These are phyloP conservation scores for Gallinago undulata DNA, from an alignment of 2,113 vertebrate species.

Conservation along the genomic window DNA sequence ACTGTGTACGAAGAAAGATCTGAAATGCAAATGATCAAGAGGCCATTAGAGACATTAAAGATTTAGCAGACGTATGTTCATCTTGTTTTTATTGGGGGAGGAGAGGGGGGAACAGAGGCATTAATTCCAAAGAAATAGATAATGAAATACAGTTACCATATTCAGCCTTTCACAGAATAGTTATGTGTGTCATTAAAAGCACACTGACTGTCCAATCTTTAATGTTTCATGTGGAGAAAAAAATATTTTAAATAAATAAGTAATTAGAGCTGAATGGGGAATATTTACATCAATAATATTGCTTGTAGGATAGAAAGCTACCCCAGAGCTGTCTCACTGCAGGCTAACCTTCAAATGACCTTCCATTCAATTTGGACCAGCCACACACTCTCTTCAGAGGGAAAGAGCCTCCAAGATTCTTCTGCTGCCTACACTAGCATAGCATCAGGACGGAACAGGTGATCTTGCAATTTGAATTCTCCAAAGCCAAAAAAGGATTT, in stretches of 20 bases:
- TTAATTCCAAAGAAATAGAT: background rate
- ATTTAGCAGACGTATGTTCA: constrained; percentile 1
- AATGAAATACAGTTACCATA: background rate
- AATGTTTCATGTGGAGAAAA: background rate
- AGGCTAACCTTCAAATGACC: background rate
- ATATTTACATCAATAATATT: background rate
- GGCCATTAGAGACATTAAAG: constrained; percentile 31
- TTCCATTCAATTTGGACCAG: background rate
- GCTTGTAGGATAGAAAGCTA: background rate
- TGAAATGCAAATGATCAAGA: constrained; percentile 30
- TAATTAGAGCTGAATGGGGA: too few species aligned
- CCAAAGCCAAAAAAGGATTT: background rate
- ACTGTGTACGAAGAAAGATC: background rate
- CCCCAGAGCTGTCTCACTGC: background rate
- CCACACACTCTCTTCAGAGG: background rate
- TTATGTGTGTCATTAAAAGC: background rate
- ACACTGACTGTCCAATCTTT: background rate
- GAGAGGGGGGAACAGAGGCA: background rate
- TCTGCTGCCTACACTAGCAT: background rate
- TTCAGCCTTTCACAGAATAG: background rate
- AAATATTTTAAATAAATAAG: background rate
- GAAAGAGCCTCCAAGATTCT: background rate
- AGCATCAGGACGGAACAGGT: background rate
- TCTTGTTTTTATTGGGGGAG: background rate
- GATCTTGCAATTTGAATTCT: background rate